Base-by-base conservation (phyloP, 2,888 invertebrate species). In the Heteromurus nitidus region DNA sequence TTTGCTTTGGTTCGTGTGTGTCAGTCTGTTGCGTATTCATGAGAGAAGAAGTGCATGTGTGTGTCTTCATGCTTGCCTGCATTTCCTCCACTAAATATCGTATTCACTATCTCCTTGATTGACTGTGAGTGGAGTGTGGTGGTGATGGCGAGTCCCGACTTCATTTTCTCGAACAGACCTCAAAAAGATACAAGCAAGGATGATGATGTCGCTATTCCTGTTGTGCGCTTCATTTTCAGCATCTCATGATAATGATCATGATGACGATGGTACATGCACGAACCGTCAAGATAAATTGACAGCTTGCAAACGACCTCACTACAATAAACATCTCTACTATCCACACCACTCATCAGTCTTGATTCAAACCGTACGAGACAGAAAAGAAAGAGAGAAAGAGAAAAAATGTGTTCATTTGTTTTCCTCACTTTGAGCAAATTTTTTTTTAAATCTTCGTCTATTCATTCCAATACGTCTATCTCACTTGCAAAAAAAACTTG, bases 201-300 rank as follows among this genome's bases (percentile, higher is more conserved):
- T 31, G 62, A 62, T 31, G 31, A 62, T 62, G 62, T 62, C 62
- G 62, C 62, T 62, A 62, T 62, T 62, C 30, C 62, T 62, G 31
- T 62, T 62, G 62, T 62, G n/a, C 53, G 9, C 55, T 50, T 44
- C 47, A 13, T 58, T 68, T 50, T 68, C 36, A n/a, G 20, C 22
- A 22, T 44, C 58, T 44, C 47, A n/a, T 62, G 28, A 42, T 80
- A 68, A 73, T 73, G 67, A 68, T 80, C 58, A 67, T 80, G 30
- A 64, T 44, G 72, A 73, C 73, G 68, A 47, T 36, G 30, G 72
- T 73, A 68, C 80, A 80, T 80, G 74, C 80, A 80, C 74, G 80
- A 80, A 73, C 13, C 73, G 69, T 80, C 80, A 80, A 80, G 69
- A 68, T 74, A 64, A 80, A 80, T 74, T 80, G 80, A 80, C 80